These are phyloP conservation scores for Bedellia somnulentella DNA, from an alignment of 2,888 invertebrate species.

Conservation along the genomic window DNA sequence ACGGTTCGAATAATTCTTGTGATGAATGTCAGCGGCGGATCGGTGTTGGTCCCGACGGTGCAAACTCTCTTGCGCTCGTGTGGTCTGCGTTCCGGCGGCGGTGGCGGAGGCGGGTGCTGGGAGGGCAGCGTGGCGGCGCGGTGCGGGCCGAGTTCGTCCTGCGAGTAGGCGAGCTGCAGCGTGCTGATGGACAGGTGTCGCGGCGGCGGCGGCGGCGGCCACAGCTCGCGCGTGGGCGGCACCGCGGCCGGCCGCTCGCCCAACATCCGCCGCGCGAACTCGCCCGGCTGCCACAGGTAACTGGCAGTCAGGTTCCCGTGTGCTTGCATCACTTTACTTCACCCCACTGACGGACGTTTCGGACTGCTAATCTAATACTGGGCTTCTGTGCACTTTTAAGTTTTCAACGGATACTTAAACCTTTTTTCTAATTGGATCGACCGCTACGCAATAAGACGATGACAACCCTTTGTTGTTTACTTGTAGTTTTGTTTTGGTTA, in stretches of 20 bases:
- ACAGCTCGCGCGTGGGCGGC: constrained; percentile 44
- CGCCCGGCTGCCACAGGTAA: constrained; percentile 53
- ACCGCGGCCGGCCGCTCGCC: constrained; percentile 48
- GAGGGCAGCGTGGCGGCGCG: constrained; percentile 34
- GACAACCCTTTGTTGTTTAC: constrained; percentile 2
- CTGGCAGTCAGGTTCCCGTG: constrained; percentile 50
- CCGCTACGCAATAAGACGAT: constrained; percentile 3
- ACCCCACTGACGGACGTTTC: constrained; percentile 3
- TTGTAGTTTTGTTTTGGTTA: no score
- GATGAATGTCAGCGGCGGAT: constrained; percentile 30
- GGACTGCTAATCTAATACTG: constrained; percentile 37
- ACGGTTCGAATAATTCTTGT: constrained; percentile 24
- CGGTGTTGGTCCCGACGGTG: constrained; percentile 47
- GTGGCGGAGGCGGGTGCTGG: constrained; percentile 24
- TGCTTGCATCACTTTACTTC: constrained; percentile 38
- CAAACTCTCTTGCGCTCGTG: constrained; percentile 24
- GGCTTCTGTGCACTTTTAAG: constrained; percentile 43
- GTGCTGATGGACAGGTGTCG: constrained; percentile 48
- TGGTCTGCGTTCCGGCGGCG: constrained; percentile 18
- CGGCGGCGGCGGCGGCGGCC: constrained; percentile 29
- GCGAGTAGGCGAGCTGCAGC: constrained; percentile 41
- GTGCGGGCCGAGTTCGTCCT: constrained; percentile 31
- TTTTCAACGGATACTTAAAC: constrained; percentile 30
- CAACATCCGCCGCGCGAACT: constrained; percentile 44
- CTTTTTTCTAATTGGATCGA: constrained; percentile 38